These are phyloP conservation scores for Metallyticus violacea DNA, from an alignment of 2,888 invertebrate species.

Conservation along the genomic window DNA sequence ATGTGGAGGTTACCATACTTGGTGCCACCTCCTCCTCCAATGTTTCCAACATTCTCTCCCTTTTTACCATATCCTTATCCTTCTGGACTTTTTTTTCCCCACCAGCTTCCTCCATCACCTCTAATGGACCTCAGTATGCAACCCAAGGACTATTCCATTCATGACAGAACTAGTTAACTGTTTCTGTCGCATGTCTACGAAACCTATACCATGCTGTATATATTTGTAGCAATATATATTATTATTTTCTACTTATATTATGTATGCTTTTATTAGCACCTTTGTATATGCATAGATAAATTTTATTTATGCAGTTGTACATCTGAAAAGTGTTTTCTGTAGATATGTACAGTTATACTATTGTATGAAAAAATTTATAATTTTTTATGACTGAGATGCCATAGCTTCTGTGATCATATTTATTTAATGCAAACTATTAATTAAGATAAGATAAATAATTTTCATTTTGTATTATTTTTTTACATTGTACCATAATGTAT, in stretches of 20 bases:
- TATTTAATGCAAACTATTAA: neutral
- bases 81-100: neutral
- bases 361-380: neutral
- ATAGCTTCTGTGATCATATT: neutral
- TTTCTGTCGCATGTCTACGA: neutral
- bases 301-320: neutral
- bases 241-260: neutral
- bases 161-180: neutral
- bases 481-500: neutral
- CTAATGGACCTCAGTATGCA: neutral
- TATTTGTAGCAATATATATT: neutral
- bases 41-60: neutral
- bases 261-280: neutral
- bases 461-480: neutral
- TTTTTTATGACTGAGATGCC: neutral
- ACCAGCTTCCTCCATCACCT: neutral
- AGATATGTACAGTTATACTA: neutral
- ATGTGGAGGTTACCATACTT: neutral
- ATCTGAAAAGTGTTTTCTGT: neutral
- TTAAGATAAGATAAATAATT: neutral
- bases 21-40: neutral
- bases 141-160: neutral
- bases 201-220: neutral
- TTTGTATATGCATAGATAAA: neutral
- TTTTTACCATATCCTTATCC: neutral